Evolutionary conservation across 2,113 vertebrate genomes (phyloP), one percentile per base, ranked within the genome.

Genomic region (Neodontobutis hainanensis): DNA sequence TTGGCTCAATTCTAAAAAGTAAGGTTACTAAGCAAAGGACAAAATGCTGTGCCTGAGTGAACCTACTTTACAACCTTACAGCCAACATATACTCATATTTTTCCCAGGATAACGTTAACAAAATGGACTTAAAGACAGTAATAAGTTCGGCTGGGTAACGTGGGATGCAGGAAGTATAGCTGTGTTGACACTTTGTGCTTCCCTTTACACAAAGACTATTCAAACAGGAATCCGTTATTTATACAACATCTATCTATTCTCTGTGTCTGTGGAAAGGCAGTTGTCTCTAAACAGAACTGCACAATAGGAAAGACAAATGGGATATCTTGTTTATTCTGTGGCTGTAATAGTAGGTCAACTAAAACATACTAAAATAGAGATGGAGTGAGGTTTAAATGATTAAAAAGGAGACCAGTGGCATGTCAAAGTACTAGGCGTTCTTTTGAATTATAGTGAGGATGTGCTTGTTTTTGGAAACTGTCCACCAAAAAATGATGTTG

Each of bases 171-270:
- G 49, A 71, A 50, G 63, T 60, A 46, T 8, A 62, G 58, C 68
- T 14, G 32, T 70, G 66, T 70, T 76, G 73, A 76, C 56, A 44
- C 71, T 55, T 55, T 7, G 8, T 11, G 16, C 52, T 75, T 75
- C 60, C 48, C 32, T 61, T 43, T 44, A 66, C 48, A 61, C 43
- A 35, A 36, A 49, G 48, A 53, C 38, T 7, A 50, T 34, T 51
- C 27, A 67, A 62, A 61, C 57, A 68, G 57, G 44, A 68, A 67
- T 32, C 49, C 15, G 34, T 40, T 59, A 72, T 72, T 58, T 64
- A 64, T 50, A 71, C 61, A 45, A 27, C 19, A 8, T 16, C n/a
- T n/a, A 34, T 56, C 45, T 44, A 27, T 53, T 60, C 55, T 42
- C 7, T 45, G 35, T 51, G 32, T 14, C 5, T 40, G 19, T 19